Percentiles rank a stretch among this genome's conserved stretches.
These are phyloP conservation scores for Leptinotarsa tumamoca DNA, from an alignment of 2,888 invertebrate genomes.

Conservation along the genomic window DNA sequence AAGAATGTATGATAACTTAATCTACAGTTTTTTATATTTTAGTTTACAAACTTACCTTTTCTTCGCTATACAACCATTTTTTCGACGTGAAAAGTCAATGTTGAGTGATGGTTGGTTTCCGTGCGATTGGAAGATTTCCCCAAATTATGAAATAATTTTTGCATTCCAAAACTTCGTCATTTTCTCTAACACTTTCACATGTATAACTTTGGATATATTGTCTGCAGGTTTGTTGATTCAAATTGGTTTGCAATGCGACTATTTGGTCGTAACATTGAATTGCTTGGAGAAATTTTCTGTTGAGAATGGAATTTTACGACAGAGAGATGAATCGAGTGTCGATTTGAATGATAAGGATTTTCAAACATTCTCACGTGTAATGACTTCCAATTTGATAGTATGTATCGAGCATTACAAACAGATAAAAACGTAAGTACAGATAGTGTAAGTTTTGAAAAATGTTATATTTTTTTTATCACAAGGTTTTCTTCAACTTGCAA, in stretches of 20 bases:
- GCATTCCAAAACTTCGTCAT: slow-evolving; percentile 36
- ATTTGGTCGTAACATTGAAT: slow-evolving; percentile 33
- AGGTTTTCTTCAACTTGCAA: no score
- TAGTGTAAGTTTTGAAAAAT: no score
- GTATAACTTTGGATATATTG: slow-evolving; percentile 34
- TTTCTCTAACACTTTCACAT: slow-evolving; percentile 26
- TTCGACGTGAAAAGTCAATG: slow-evolving; percentile 19
- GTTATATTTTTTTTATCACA: no score
- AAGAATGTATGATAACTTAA: slow-evolving; percentile 23
- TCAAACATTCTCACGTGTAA: slow-evolving; percentile 22
- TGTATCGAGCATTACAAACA: slow-evolving; percentile 38
- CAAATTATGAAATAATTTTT: slow-evolving; percentile 33
- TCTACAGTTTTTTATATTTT: slow-evolving; percentile 27
- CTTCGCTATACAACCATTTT: slow-evolving; percentile 25
- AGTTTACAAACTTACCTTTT: slow-evolving; percentile 28
- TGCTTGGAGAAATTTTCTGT: slow-evolving; percentile 28
- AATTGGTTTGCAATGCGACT: slow-evolving; percentile 41
- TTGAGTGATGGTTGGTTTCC: slow-evolving; percentile 22
- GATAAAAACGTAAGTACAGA: slow-evolving; percentile 31
- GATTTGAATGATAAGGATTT: background rate
- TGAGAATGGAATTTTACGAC: slow-evolving; percentile 23
- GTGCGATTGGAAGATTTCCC: slow-evolving; percentile 29
- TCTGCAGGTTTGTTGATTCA: slow-evolving; percentile 25
- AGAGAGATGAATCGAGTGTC: slow-evolving; percentile 6
- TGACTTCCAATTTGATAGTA: slow-evolving; percentile 36